Base-by-base conservation (phyloP, 2,888 invertebrate species). In the Acanthosepion lycidas region DNA sequence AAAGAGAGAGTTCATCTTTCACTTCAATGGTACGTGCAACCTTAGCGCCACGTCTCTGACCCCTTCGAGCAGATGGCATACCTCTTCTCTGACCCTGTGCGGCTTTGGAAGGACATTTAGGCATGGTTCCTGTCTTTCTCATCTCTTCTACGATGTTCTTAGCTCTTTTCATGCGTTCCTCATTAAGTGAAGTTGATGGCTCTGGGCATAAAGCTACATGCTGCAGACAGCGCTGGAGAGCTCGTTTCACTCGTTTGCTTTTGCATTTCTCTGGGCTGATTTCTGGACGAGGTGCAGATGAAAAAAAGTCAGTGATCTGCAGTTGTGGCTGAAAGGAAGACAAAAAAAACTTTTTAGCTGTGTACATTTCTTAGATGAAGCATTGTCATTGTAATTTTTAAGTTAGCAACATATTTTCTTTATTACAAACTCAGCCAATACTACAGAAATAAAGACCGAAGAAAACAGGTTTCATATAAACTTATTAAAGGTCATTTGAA, bases 1-100 rank as follows among this genome's bases (percentile, higher is more conserved):
- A 96, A 91, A 96, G 95, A 91, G 95, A 94, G 3, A 96, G 95
- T 94, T 95, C 95, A 28, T 95, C 95, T 42, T 95, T 92, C n/a
- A 95, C 91, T 64, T 91, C 48, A 33, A 53, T 93, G 23, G 51
- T 59, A 20, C 53, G 92, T 23, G n/a, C 64, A 64, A 48, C 78
- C 94, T 94, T 92, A 59, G 91, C 94, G 59, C 42, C 55, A 53
- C 51, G 94, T 92, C 91, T 33, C 59, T 42, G 94, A 48, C 91
- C 94, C 48, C 42, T 42, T 42, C 94, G 93, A 51, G 92, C 91
- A 5, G 78, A 78, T 78, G 23, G 26, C 28, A 23, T 92, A 49
- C 92, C 91, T 91, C 91, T 91, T 91, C 91, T 42, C 42, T 42
- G 33, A 91, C 91, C 91, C 4, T 8, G 26, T 33, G 53, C 9